Conservation (phyloP, 1,140 invertebrate genomes). For the Trichonephila clavipes region DNA sequence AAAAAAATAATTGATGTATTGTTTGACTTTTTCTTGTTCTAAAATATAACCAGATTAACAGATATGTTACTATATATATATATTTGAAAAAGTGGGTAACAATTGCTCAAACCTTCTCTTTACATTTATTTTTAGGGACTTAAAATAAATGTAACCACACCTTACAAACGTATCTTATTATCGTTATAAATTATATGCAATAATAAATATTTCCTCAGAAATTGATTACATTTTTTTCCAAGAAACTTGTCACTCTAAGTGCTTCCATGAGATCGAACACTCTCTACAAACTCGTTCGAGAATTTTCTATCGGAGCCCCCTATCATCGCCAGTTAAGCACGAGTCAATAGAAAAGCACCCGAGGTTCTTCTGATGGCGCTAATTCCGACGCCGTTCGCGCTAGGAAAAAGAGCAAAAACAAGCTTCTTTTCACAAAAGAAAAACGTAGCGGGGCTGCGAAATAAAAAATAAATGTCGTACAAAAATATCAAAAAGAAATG, state of each 20-base stretch:
- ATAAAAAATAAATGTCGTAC: constrained; percentile 21
- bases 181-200: no score
- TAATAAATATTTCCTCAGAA: no score
- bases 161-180: no score
- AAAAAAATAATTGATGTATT: no score
- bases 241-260: not conserved
- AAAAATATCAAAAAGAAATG: constrained; percentile 22
- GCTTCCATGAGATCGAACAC: not conserved
- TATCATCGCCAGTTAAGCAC: constrained; percentile 44
- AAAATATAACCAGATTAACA: no score
- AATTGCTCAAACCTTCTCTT: no score
- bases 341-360: constrained; percentile 40
- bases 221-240: no score
- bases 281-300: not conserved
- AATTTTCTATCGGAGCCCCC: not conserved
- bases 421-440: constrained; percentile 50
- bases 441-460: not conserved
- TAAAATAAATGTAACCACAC: no score
- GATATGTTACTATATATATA: no score
- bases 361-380: constrained; percentile 57
- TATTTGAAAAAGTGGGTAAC: no score
- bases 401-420: constrained; percentile 72
- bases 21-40: no score
- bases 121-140: no score
- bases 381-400: constrained; percentile 65